Conservation (phyloP, 92 coral and sea anemone genomes). For the Diadumene lineata region DNA sequence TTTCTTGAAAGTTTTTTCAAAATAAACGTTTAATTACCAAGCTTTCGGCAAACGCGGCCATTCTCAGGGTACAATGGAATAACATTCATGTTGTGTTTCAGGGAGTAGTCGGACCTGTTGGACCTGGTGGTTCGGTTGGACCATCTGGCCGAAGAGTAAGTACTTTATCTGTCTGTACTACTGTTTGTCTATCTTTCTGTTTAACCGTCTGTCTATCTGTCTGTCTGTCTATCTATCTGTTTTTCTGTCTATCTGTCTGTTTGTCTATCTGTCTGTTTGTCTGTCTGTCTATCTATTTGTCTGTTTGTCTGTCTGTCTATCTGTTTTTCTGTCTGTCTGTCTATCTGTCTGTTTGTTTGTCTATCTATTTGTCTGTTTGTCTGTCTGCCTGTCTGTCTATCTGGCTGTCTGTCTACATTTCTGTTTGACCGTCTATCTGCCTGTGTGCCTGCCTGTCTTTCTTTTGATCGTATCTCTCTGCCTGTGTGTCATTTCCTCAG, state of each 20-base stretch:
- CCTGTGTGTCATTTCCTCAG: too few species aligned
- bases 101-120: conserved; percentile 41
- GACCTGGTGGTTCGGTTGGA: conserved; percentile 29
- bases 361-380: too few species aligned
- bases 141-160: conserved; percentile 34
- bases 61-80: neutral
- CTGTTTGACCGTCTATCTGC: neutral
- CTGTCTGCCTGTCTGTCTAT: neutral
- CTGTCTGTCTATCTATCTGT: neutral
- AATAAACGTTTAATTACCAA: too few species aligned
- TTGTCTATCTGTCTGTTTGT: neutral
- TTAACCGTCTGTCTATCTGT: too few species aligned
- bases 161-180: neutral
- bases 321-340: neutral
- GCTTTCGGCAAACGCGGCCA: too few species aligned
- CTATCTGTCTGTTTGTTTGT: neutral
- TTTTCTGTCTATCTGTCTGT: too few species aligned
- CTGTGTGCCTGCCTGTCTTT: too few species aligned
- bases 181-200: neutral
- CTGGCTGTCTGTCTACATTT: neutral
- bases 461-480: neutral
- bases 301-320: neutral
- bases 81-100: neutral
- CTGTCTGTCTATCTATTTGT: too few species aligned
- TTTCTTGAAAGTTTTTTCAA: too few species aligned